A percentile compares a stretch with the other conserved stretches of the same genome.
phyloP scores from a whole-genome alignment of 2,797 vertebrate species.

The Rousettus madagascariensis region DNA sequence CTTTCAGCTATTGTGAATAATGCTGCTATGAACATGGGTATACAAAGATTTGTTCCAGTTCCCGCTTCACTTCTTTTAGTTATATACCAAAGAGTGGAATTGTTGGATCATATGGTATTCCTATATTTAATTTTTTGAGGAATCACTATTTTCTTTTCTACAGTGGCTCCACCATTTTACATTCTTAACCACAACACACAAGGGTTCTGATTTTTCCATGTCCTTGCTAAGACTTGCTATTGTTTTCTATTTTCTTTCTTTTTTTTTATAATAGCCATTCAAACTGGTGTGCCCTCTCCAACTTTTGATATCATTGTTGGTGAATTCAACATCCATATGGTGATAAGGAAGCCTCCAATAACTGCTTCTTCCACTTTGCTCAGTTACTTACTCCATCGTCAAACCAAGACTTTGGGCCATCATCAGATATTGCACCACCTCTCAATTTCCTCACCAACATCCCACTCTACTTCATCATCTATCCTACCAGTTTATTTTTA shows the following conservation, averaged over 20 bases:
- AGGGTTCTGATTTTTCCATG: not conserved
- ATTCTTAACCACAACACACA: not conserved
- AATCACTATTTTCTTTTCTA: not conserved
- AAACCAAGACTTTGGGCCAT: not conserved
- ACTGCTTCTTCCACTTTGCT: not conserved
- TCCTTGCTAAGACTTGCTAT: not conserved
- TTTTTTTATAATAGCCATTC: not conserved
- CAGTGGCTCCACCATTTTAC: not conserved
- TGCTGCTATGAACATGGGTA: not conserved
- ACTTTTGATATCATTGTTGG: not conserved
- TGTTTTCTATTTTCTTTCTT: not conserved
- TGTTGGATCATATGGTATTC: not conserved
- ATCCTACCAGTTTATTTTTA: not conserved
- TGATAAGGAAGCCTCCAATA: not conserved
- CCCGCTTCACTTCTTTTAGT: not conserved
- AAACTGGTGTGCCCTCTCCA: not conserved
- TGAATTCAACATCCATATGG: not conserved
- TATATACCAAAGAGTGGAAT: not conserved
- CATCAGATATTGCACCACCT: not conserved
- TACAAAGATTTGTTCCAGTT: not conserved
- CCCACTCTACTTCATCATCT: not conserved
- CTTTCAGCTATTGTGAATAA: not conserved
- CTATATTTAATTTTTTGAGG: slow-evolving; percentile 5
- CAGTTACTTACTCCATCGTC: not conserved
- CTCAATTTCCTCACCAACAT: not conserved